Base-by-base conservation (phyloP, 2,888 invertebrate genomes). In the Drosophila planitibia region DNA sequence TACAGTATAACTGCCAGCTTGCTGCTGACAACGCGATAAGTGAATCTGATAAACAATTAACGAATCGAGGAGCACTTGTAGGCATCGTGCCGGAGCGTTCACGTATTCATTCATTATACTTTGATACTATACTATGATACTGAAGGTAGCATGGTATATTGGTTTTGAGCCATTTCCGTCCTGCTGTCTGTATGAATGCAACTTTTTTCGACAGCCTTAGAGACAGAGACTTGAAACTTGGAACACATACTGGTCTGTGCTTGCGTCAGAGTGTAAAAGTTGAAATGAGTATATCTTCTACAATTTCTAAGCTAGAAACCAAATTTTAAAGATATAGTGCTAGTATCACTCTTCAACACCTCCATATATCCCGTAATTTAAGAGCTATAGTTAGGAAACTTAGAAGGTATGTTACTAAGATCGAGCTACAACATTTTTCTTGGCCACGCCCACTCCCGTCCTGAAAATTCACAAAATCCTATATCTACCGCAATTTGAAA, bases 1-100 rank as follows among this genome's bases (percentile, higher is more conserved):
- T 58, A 61, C 59, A 37, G 30, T 51, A 41, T 30, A 61, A 47
- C 33, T 19, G 32, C n/a, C 35, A 39, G 2, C 53, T 64, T 22
- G 41, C 52, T 54, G 60, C 60, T 69, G 64, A 61, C 57, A n/a
- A 28, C 12, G 49, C 74, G 52, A 49, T 71, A 61, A 61, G 47
- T 39, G 22, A 25, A 12, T 57, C 51, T 51, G 70, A 47, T 58
- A 58, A 69, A 41, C 33, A 47, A n/a, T 33, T 14, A 37, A 39
- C 28, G n/a, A 67, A 19, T 19, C 19, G 32, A 28, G 35, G 1
- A 14, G 19, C 51, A 70, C 53, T 70, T 59, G 53, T 53, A 59
- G 54, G 49, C 47, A 65, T 66, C 39, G 58, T 66, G 53, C 54
- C 58, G n/a, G 57, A 33, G 30, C n/a, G 32, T 49, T 62, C 25